phyloP scores from a whole-genome alignment of 2,797 vertebrate genomes.

The Enteromius paludinosus region DNA sequence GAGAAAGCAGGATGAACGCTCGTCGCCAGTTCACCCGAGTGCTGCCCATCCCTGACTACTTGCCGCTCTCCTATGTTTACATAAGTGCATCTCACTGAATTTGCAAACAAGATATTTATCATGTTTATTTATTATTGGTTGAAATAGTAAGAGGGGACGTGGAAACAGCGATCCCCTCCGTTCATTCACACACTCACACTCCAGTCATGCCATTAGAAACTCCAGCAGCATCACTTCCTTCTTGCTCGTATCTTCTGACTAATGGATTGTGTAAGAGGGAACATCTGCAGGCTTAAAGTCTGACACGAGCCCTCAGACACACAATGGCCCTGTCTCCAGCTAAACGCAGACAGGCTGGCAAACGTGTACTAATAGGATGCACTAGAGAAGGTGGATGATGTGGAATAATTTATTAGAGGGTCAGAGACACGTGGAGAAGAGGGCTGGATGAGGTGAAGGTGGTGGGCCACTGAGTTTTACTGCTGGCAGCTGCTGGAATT shows the following conservation, averaged over 20 bases:
- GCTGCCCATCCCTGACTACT: constrained; percentile 74
- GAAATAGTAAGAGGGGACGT: constrained; percentile 64
- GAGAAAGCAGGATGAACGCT: constrained; percentile 68
- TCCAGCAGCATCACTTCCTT: constrained; percentile 58
- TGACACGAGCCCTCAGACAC: not conserved
- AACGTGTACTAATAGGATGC: not conserved
- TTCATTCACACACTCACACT: constrained; percentile 85
- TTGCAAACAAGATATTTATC: constrained; percentile 59
- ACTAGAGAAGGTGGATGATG: not conserved
- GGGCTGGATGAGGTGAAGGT: constrained; percentile 24
- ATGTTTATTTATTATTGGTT: constrained; percentile 62
- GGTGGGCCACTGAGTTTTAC: constrained; percentile 65
- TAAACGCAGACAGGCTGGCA: not conserved
- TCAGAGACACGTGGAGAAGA: constrained; percentile 8
- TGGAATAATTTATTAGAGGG: not conserved
- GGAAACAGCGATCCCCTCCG: constrained; percentile 82
- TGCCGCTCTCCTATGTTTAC: constrained; percentile 42
- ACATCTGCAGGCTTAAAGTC: not conserved
- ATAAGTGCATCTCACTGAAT: constrained; percentile 73
- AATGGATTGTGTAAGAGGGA: not conserved
- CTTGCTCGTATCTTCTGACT: not conserved
- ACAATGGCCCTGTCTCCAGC: not conserved
- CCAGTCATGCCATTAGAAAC: constrained; percentile 61
- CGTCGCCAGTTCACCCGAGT: constrained; percentile 69
- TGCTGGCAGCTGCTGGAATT: constrained; percentile 77